phyloP scores from a whole-genome alignment of 2,888 invertebrate species.

The Polydrusus pterygomalis region DNA sequence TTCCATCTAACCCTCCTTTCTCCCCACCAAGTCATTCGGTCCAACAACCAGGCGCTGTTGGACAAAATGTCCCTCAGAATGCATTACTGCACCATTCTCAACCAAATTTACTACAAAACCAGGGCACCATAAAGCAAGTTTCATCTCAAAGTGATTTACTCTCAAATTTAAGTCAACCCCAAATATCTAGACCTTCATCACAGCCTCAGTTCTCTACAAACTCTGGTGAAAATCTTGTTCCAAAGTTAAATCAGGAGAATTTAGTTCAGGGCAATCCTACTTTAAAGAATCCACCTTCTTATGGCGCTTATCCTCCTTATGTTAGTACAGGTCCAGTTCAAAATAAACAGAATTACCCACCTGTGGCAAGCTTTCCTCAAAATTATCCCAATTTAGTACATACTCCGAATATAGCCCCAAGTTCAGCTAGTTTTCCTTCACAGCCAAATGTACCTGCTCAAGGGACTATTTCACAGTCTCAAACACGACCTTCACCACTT shows the following conservation, averaged over 20 bases:
- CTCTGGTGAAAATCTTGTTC: slow-evolving; percentile 6
- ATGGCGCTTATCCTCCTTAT: slow-evolving; percentile 26
- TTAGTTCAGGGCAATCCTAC: background rate
- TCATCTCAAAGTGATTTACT: slow-evolving; percentile 2
- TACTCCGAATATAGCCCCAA: slow-evolving; percentile 1
- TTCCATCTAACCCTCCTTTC: slow-evolving; percentile 9
- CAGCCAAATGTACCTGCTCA: slow-evolving; percentile 1
- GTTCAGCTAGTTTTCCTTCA: background rate
- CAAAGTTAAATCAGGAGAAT: slow-evolving; percentile 1
- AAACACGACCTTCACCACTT: background rate
- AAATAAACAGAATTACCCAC: background rate
- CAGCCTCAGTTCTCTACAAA: slow-evolving; percentile 10
- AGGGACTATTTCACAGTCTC: background rate
- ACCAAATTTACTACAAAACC: slow-evolving; percentile 12
- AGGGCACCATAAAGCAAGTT: background rate
- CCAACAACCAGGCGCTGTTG: slow-evolving; percentile 1
- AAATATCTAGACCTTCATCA: slow-evolving; percentile 11
- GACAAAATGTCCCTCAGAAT: background rate
- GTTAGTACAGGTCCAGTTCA: background rate
- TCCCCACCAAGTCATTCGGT: slow-evolving; percentile 11
- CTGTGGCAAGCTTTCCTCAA: slow-evolving; percentile 1
- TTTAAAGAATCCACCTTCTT: slow-evolving; percentile 2
- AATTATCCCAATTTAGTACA: no score
- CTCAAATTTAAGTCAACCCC: background rate
- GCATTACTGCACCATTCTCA: slow-evolving; percentile 14